Base-by-base conservation (phyloP, 2,888 invertebrate species). In the Drosophila pseudotakahashii region DNA sequence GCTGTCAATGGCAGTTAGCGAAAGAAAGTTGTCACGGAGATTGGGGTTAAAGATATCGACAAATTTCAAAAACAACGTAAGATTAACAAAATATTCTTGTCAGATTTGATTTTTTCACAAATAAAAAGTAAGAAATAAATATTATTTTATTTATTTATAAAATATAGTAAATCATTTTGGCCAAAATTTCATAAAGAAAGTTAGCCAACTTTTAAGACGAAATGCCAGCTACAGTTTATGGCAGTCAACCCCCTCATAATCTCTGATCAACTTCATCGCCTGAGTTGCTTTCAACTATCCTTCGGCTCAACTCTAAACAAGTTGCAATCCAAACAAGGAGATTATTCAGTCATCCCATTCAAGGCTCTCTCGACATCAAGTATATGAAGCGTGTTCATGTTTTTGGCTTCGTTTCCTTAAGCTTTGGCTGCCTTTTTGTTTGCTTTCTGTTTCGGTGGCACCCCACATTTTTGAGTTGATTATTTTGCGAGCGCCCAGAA, bases 301-400 rank as follows among this genome's bases (percentile, higher is more conserved):
- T 23, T 16, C 39, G 39, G 16, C 37, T 39, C 39, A 63, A 63
- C 32, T 59, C 39, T 10, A 41, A 61, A 45, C 37, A 37, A 61
- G 62, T 54, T 45, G 14, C 32, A 39, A 39, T 68, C 16, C 45
- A 68, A 64, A 68, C 69, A 69, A 44, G 54, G 44, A 23, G 44
- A 64, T 64, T 68, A 64, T 68, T 53, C 55, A 39, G 69, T 68
- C 53, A 52, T 45, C 53, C 68, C 37, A 32, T 16, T 39, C 62
- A 63, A 68, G 54, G 30, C 37, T 16, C 68, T 26, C 32, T 44
- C 23, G 14, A 37, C 32, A 54, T 45, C 37, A 45, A 68, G 69
- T 64, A 64, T 53, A 64, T 54, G 45, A 54, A 69, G 54, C 32
- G 55, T 68, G 44, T 45, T 34, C 68, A n/a, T 37, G 14, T 37